Evolutionary conservation across 2,888 invertebrate species (phyloP), one percentile per base, ranked within the genome.

Genomic region (Drosophila anceps): DNA sequence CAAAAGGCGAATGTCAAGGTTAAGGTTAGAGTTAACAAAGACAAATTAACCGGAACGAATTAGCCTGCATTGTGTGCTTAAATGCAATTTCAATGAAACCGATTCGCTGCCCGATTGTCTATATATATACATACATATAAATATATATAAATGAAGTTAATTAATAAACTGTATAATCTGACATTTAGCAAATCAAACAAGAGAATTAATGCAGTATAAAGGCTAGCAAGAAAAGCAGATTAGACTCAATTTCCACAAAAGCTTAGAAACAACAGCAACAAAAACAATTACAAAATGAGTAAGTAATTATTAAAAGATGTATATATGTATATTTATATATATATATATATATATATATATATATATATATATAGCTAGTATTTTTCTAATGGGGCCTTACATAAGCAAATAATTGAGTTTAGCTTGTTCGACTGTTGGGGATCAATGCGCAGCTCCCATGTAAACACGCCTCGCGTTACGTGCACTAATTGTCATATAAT

Each of bases 221-320:
- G 12, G 20, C 39, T 24, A 37, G 27, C 15, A 66, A 57, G 60
- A 60, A 39, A 20, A 50, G 33, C 66, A 67, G 76, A 70, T 69
- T 54, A 33, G 5, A 57, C 35, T 46, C 20, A 13, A 62, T 64
- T 46, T 33, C 5, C 8, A 37, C 50, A 63, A 62, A 27, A 51
- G 7, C 41, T 33, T 48, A 39, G 29, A 15, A 12, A 41, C 15
- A 46, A 10, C 27, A 51, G 39, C 33, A 50, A 46, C 33, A 50
- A 46, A 37, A 68, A 54, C 41, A 46, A 57, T 24, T 24, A 44
- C 81, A 82, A 80, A 81, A 90, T 90, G 90, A 90, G 90, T 90
- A 86, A 90, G 90, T 91, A 79, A 78, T 77, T 61, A 73, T 67
- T 48, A 63, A 48, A 41, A 27, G 9, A 4, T 37, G 37, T 4